Evolutionary conservation across 2,888 invertebrate species (phyloP).

Genomic region (Exephanes ischioxanthus): DNA sequence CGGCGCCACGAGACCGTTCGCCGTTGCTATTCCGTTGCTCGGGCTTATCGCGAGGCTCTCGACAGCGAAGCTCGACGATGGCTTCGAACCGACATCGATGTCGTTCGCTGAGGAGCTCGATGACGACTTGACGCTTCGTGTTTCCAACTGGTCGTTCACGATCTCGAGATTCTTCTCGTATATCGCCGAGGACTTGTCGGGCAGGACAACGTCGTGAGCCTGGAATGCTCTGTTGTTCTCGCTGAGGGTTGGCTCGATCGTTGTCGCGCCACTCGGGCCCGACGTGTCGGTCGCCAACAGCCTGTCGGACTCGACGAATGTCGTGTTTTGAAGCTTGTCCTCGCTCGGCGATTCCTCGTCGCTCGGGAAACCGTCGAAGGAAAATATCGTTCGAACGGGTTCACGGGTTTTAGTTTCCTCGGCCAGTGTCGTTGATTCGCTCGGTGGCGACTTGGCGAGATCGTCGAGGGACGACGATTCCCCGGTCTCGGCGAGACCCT

Average conservation of each 20-base stretch:
- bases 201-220: constrained; percentile 71
- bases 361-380: constrained; percentile 78
- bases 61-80: constrained; percentile 56
- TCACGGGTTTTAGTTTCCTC: constrained; percentile 14
- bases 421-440: constrained; percentile 1
- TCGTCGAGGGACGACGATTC: constrained; percentile 12
- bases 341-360: constrained; percentile 79
- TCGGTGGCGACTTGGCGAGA: constrained; percentile 19
- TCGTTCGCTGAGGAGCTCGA: constrained; percentile 33
- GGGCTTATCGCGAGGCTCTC: constrained; percentile 79
- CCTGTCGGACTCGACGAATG: constrained; percentile 78
- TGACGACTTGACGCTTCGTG: constrained; percentile 69
- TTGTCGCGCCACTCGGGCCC: constrained; percentile 26
- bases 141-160: constrained; percentile 71
- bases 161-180: constrained; percentile 71
- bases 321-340: constrained; percentile 83
- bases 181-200: constrained; percentile 71
- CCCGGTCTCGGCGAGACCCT: constrained; percentile 42
- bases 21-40: constrained; percentile 77
- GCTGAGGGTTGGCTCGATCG: constrained; percentile 15
- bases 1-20: constrained; percentile 77
- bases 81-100: constrained; percentile 68
- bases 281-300: constrained; percentile 69
- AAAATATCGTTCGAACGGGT: constrained; percentile 68
- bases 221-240: constrained; percentile 69